Evolutionary conservation across 2,888 invertebrate species (phyloP).

Genomic region (Allacma fusca): DNA sequence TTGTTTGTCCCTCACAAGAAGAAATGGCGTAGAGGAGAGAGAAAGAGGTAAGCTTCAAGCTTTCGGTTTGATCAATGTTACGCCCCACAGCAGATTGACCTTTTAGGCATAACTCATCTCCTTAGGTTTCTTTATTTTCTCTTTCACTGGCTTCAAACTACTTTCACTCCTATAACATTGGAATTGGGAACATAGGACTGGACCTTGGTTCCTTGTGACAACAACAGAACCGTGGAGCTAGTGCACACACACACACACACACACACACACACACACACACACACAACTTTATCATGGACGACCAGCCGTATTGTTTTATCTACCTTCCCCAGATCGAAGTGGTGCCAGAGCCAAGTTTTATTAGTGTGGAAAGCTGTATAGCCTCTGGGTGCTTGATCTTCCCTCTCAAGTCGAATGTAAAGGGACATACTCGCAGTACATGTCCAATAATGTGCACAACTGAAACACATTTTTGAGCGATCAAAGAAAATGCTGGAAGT

Average conservation of each 20-base stretch:
- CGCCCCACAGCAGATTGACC: slow-evolving; percentile 21
- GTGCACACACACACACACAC: neutral
- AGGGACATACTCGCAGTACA: no score
- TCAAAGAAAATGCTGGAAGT: neutral
- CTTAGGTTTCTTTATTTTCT: neutral
- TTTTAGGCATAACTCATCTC: slow-evolving; percentile 37
- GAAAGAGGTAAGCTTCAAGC: slow-evolving; percentile 9
- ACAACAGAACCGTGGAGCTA: neutral
- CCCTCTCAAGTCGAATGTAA: no score
- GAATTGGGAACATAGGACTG: neutral
- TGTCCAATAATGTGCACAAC: neutral
- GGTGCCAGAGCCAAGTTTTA: slow-evolving; percentile 4
- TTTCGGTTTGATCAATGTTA: slow-evolving; percentile 32
- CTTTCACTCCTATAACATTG: neutral
- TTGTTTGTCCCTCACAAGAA: neutral
- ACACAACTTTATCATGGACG: slow-evolving; percentile 25
- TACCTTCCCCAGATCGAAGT: slow-evolving; percentile 31
- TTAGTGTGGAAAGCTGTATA: no score
- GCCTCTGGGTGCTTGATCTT: no score
- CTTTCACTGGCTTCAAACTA: neutral
- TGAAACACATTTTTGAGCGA: neutral
- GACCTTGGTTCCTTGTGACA: neutral
- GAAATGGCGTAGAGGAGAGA: neutral
- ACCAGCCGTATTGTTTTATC: slow-evolving; percentile 30
- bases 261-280: neutral